phyloP scores from a whole-genome alignment of 1,140 invertebrate genomes.

The Eriocheir sinensis region DNA sequence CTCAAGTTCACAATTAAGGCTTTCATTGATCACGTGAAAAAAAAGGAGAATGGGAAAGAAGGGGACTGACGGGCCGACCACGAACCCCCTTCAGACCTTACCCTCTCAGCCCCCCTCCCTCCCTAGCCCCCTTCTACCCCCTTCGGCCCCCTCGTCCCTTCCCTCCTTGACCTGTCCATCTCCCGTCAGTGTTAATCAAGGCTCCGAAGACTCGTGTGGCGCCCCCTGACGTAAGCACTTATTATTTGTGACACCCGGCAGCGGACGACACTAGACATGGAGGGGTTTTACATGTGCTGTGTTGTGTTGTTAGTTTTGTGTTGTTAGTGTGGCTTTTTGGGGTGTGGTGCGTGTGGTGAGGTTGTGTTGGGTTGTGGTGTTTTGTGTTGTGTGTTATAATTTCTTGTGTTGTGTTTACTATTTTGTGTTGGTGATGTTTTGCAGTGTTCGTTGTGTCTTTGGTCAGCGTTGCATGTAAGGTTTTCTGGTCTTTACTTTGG shows the following conservation, averaged over 20 bases:
- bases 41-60: neutral
- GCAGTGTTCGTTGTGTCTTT: neutral
- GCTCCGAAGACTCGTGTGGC: neutral
- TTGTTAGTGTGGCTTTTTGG: neutral
- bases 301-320: neutral
- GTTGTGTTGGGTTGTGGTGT: neutral
- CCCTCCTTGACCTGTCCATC: conserved; percentile 21
- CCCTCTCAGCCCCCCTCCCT: neutral
- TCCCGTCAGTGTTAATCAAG: neutral
- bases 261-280: neutral
- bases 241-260: neutral
- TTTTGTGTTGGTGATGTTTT: neutral
- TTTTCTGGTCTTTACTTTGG: neutral
- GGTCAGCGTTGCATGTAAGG: neutral
- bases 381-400: neutral
- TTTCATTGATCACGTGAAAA: conserved; percentile 63
- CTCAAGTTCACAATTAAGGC: conserved; percentile 64
- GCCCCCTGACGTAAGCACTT: neutral
- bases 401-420: neutral
- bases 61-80: neutral
- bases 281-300: neutral
- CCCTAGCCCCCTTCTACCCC: neutral
- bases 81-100: neutral
- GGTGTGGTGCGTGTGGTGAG: neutral
- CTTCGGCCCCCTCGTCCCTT: neutral